phyloP scores from a whole-genome alignment of 53 echinoderm and acorn worm species.

The Paracentrotus lividus region DNA sequence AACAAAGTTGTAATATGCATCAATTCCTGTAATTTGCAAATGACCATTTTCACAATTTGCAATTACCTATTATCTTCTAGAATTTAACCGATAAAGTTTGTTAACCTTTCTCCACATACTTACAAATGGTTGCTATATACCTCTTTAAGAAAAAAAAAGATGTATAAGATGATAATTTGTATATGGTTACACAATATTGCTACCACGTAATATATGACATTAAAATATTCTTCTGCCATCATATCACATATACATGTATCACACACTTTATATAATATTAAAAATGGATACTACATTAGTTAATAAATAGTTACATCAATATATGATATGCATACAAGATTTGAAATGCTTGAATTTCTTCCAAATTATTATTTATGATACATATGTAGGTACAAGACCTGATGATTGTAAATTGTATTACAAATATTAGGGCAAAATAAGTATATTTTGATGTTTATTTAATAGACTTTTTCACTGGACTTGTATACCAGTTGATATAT shows the following conservation, averaged over 20 bases:
- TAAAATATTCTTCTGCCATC: constrained; percentile 1
- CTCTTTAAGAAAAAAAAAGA: background rate
- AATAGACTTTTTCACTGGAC: background rate
- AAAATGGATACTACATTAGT: constrained; percentile 37
- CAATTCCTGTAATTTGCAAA: no score
- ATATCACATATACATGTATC: constrained; percentile 54
- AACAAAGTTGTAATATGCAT: no score
- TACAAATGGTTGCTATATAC: background rate
- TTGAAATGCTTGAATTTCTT: background rate
- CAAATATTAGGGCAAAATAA: background rate
- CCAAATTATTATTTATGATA: background rate
- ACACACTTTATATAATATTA: constrained; percentile 62
- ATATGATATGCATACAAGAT: background rate
- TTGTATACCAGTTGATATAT: background rate
- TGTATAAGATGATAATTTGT: background rate
- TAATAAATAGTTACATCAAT: background rate
- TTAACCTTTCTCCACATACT: background rate
- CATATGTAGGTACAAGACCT: background rate
- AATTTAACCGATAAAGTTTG: no score
- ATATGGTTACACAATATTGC: background rate
- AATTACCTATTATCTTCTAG: no score
- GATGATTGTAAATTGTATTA: background rate
- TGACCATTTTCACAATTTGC: no score
- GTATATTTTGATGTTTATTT: background rate
- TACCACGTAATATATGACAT: background rate